phyloP scores from a whole-genome alignment of 2,113 vertebrate genomes.

The Psettodes erumei region DNA sequence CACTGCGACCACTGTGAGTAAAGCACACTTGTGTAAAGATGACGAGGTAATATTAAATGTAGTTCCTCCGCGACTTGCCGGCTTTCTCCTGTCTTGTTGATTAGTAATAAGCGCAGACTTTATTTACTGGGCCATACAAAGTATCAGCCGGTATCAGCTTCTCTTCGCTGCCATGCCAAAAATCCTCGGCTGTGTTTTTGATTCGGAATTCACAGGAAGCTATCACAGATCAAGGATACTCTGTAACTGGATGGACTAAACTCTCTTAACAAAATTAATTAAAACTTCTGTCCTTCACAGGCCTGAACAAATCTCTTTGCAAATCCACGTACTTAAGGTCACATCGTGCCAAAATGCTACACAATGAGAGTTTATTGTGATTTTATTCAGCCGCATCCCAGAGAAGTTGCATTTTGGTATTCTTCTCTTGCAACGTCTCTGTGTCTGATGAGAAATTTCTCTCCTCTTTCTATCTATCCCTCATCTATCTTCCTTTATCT shows the following conservation, averaged over 20 bases:
- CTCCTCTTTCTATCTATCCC: conserved; percentile 42
- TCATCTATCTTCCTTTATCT: conserved; percentile 60
- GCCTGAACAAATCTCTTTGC: conserved; percentile 7
- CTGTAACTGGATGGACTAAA: conserved; percentile 1
- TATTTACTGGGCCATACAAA: conserved; percentile 4
- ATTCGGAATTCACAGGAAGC: conserved; percentile 11
- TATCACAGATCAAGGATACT: not conserved
- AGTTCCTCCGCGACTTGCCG: not conserved
- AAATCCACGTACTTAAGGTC: conserved; percentile 27
- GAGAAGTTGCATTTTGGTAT: conserved; percentile 45
- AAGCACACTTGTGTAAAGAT: conserved; percentile 6
- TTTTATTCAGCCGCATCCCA: conserved; percentile 30
- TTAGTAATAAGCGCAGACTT: conserved; percentile 22
- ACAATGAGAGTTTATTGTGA: conserved; percentile 18
- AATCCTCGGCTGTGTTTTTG: conserved; percentile 1
- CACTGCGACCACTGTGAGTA: not conserved
- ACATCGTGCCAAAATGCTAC: conserved; percentile 29
- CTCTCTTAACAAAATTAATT: conserved; percentile 15
- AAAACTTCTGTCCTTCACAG: conserved; percentile 18
- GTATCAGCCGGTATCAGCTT: conserved; percentile 12
- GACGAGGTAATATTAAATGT: not conserved
- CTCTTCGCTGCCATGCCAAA: conserved; percentile 25
- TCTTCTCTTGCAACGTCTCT: conserved; percentile 49
- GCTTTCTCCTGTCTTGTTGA: not conserved
- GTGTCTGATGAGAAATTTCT: conserved; percentile 58